A percentile compares a stretch with the other conserved stretches of the same genome.
These are phyloP conservation scores for Lasius platythorax DNA, from an alignment of 2,888 invertebrate species.

Conservation along the genomic window DNA sequence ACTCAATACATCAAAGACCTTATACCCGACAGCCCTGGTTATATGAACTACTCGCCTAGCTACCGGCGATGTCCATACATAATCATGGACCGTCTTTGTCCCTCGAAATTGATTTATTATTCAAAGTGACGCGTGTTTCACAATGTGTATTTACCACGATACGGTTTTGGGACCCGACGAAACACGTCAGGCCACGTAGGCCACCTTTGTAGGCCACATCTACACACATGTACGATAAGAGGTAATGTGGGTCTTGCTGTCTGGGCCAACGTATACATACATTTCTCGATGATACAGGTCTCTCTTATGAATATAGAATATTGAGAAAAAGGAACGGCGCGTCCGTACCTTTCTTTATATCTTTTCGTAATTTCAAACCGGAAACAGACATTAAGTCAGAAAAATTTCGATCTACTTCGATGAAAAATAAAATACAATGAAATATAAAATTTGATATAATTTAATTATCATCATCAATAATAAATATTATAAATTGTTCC, in stretches of 20 bases:
- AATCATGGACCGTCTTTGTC: constrained; percentile 85
- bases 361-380: constrained; percentile 21
- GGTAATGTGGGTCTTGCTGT: constrained; percentile 43
- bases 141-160: constrained; percentile 85
- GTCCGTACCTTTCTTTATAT: constrained; percentile 24
- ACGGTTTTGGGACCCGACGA: constrained; percentile 74
- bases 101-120: constrained; percentile 86
- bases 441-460: background rate
- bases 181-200: constrained; percentile 68
- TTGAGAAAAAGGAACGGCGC: constrained; percentile 1
- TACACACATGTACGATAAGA: constrained; percentile 64
- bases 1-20: constrained; percentile 85
- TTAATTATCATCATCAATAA: background rate
- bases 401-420: background rate
- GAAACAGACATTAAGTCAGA: background rate
- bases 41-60: constrained; percentile 75
- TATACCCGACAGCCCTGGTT: constrained; percentile 77
- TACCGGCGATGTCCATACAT: constrained; percentile 84
- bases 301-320: constrained; percentile 37
- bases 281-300: constrained; percentile 16
- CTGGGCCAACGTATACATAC: constrained; percentile 1
- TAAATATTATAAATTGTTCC: background rate
- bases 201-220: constrained; percentile 70
- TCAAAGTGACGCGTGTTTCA: constrained; percentile 86
- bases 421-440: background rate